Percentiles rank a stretch among this genome's conserved stretches.
phyloP scores from a whole-genome alignment of 1,140 invertebrate genomes.

The Anagrus nilaparvatae region DNA sequence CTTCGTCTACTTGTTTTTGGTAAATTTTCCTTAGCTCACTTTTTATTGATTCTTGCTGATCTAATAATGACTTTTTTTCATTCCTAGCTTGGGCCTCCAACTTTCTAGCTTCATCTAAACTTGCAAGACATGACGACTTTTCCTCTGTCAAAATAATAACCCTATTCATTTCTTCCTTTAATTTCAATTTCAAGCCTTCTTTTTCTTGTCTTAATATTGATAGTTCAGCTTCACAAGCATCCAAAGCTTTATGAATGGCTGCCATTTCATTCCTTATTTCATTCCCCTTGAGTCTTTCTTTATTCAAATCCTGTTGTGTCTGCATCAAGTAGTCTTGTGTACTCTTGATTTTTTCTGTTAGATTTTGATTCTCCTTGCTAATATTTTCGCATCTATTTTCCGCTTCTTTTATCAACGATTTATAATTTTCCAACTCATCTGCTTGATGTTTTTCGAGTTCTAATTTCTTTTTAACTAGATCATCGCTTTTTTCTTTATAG shows the following conservation, averaged over 20 bases:
- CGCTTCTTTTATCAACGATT: conserved; percentile 30
- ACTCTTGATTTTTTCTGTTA: conserved; percentile 28
- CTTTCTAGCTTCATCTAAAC: conserved; percentile 40
- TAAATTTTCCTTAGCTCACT: conserved; percentile 61
- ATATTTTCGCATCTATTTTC: conserved; percentile 30
- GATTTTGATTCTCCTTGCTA: conserved; percentile 30
- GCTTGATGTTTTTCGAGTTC: conserved; percentile 32
- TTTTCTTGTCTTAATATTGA: conserved; percentile 44
- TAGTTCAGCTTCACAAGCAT: conserved; percentile 46
- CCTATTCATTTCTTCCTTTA: conserved; percentile 44
- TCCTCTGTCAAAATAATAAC: conserved; percentile 41
- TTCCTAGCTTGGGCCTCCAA: conserved; percentile 45
- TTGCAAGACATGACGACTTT: conserved; percentile 38
- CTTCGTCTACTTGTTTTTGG: conserved; percentile 67
- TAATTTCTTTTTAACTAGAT: conserved; percentile 42
- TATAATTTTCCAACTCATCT: conserved; percentile 36
- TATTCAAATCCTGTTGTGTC: conserved; percentile 34
- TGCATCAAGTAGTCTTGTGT: conserved; percentile 27
- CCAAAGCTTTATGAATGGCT: conserved; percentile 42
- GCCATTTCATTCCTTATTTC: conserved; percentile 39
- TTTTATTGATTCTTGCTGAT: conserved; percentile 54
- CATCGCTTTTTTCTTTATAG: conserved; percentile 56
- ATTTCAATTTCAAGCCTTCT: conserved; percentile 38
- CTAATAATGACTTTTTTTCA: conserved; percentile 44
- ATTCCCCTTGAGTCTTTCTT: conserved; percentile 28